phyloP scores from a whole-genome alignment of 2,888 invertebrate genomes.

The Eupithecia exiguata region DNA sequence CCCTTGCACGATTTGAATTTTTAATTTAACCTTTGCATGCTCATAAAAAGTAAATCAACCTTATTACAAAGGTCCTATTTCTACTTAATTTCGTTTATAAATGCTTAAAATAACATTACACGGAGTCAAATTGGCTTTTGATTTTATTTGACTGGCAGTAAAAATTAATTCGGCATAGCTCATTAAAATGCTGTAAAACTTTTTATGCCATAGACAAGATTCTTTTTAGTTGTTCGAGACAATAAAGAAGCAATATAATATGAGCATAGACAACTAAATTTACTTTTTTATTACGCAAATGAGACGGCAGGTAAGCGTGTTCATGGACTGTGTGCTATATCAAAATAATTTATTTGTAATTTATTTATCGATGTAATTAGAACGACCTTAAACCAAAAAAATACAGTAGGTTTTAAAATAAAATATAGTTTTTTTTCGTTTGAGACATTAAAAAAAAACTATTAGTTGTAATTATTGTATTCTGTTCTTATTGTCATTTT shows the following conservation, averaged over 20 bases:
- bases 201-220: slow-evolving; percentile 41
- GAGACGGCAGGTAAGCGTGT: slow-evolving; percentile 50
- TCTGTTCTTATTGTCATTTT: too few species aligned
- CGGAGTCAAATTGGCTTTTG: slow-evolving; percentile 30
- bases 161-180: slow-evolving; percentile 29
- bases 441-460: too few species aligned
- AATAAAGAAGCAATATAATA: slow-evolving; percentile 55
- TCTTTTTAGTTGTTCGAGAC: slow-evolving; percentile 40
- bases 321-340: slow-evolving; percentile 62
- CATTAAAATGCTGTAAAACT: slow-evolving; percentile 40
- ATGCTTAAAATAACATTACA: slow-evolving; percentile 26
- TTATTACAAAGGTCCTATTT: slow-evolving; percentile 26
- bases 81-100: slow-evolving; percentile 28
- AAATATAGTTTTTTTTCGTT: too few species aligned
- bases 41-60: slow-evolving; percentile 40
- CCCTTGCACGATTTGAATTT: slow-evolving; percentile 41
- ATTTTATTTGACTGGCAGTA: slow-evolving; percentile 24
- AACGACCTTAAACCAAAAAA: too few species aligned
- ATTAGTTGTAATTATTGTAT: too few species aligned
- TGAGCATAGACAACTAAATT: slow-evolving; percentile 48
- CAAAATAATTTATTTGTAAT: slow-evolving; percentile 53
- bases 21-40: slow-evolving; percentile 42
- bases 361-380: too few species aligned
- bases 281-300: slow-evolving; percentile 57
- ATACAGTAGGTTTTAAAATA: too few species aligned